Evolutionary conservation across 2,797 vertebrate genomes (phyloP).

Genomic region (Ispidina lecontei): DNA sequence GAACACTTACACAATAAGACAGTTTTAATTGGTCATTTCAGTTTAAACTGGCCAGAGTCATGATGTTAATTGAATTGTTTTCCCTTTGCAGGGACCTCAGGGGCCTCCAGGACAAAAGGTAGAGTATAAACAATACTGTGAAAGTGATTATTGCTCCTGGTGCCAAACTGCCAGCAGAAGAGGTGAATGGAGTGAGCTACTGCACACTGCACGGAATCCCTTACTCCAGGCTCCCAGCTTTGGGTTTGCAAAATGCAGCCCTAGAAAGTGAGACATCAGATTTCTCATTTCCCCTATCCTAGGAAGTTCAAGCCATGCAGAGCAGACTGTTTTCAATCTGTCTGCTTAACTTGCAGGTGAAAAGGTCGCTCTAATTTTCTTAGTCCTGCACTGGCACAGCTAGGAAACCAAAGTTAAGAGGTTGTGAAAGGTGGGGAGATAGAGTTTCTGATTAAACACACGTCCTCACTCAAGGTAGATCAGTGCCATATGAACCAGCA

Average conservation of each 20-base stretch:
- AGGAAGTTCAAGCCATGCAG: constrained; percentile 44
- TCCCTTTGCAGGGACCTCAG: constrained; percentile 88
- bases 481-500: constrained; percentile 62
- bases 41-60: constrained; percentile 68
- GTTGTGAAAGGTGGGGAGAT: constrained; percentile 19
- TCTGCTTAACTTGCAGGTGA: constrained; percentile 62
- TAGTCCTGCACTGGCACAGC: constrained; percentile 5
- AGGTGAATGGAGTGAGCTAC: constrained; percentile 63
- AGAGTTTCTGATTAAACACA: constrained; percentile 62
- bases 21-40: constrained; percentile 73
- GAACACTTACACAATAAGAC: constrained; percentile 57
- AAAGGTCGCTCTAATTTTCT: constrained; percentile 72
- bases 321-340: constrained; percentile 66
- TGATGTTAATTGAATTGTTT: constrained; percentile 77
- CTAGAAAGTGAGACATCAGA: constrained; percentile 25
- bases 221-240: constrained; percentile 44
- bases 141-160: constrained; percentile 48
- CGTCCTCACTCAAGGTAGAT: constrained; percentile 34
- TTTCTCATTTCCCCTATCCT: constrained; percentile 61
- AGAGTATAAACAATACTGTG: constrained; percentile 72
- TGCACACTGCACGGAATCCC: constrained; percentile 5
- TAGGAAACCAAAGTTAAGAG: constrained; percentile 59
- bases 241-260: constrained; percentile 58
- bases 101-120: constrained; percentile 94
- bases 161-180: constrained; percentile 38